Conservation (phyloP, 1,140 invertebrate species). For the Holcopasites calliopsidis region DNA sequence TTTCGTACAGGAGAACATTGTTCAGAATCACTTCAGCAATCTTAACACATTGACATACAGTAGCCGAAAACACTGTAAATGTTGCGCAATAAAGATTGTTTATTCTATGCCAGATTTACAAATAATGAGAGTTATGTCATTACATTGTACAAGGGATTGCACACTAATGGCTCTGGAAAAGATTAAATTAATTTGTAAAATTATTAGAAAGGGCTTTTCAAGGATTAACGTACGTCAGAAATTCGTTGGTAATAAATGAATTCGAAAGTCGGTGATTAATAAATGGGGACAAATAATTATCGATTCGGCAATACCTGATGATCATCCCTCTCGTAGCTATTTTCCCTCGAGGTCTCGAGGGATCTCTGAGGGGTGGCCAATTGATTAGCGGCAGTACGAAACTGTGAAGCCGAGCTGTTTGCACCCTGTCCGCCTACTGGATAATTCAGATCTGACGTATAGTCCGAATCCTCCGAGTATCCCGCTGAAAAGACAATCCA, state of each 20-base stretch:
- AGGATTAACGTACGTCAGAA: too few species aligned
- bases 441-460: slow-evolving; percentile 97
- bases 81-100: too few species aligned
- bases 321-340: slow-evolving; percentile 91
- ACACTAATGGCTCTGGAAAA: too few species aligned
- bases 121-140: too few species aligned
- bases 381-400: slow-evolving; percentile 87
- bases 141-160: too few species aligned
- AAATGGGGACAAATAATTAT: not conserved
- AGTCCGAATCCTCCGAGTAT: slow-evolving; percentile 97
- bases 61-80: too few species aligned
- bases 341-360: slow-evolving; percentile 89
- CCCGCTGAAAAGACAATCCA: slow-evolving; percentile 85
- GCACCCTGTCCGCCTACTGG: slow-evolving; percentile 90
- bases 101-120: too few species aligned
- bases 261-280: not conserved
- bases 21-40: too few species aligned
- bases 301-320: slow-evolving; percentile 69
- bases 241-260: too few species aligned
- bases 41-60: too few species aligned
- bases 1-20: too few species aligned
- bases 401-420: slow-evolving; percentile 92
- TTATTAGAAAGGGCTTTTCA: not conserved
- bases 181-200: too few species aligned
- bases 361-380: slow-evolving; percentile 89